Evolutionary conservation across 1,140 invertebrate species (phyloP), one percentile per base, ranked within the genome.

Genomic region (Proctacanthus coquilletti): DNA sequence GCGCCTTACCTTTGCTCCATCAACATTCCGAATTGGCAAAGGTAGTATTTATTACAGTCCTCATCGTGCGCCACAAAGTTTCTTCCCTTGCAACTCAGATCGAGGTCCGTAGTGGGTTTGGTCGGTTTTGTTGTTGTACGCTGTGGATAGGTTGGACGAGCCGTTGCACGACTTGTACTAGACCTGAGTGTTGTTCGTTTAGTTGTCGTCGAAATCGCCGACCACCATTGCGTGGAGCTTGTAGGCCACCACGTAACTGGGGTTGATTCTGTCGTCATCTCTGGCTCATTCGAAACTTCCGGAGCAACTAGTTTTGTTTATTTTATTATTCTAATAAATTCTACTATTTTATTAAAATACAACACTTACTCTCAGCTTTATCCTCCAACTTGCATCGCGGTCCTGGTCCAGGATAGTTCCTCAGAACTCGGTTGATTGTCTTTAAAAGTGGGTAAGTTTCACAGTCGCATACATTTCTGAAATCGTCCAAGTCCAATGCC

Each of bases 31-130:
- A 80, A 75, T 23, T 84, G 72, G 50, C 85, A 91, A 1, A 81
- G 58, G 37, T 79, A 82, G 49, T 86, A 91, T 47, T 84, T 82
- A 21, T 67, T 70, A 51, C 84, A 88, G 45, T 88, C 77, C 0
- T 48, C 52, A 4, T 72, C 61, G 49, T 85, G 72, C 1, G 72
- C 51, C 36, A 65, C 56, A 49, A 79, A 84, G 13, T 69, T 56
- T 41, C 63, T 66, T 15, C 70, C 71, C 2, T 60, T 52, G 47
- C 81, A 84, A n/a, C 63, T 54, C 0, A 60, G 45, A 10, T 56
- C 39, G 2, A 36, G 43, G 17, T 44, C 52, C 11, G 48, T 36
- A 18, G 37, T 54, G 41, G 23, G 40, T 23, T 42, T 45, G 0
- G 43, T 4, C 4, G 56, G 45, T 3, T 36, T 39, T 10, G 42